These are phyloP conservation scores for Siniperca obscura DNA, from an alignment of 2,797 vertebrate genomes.

Conservation along the genomic window DNA sequence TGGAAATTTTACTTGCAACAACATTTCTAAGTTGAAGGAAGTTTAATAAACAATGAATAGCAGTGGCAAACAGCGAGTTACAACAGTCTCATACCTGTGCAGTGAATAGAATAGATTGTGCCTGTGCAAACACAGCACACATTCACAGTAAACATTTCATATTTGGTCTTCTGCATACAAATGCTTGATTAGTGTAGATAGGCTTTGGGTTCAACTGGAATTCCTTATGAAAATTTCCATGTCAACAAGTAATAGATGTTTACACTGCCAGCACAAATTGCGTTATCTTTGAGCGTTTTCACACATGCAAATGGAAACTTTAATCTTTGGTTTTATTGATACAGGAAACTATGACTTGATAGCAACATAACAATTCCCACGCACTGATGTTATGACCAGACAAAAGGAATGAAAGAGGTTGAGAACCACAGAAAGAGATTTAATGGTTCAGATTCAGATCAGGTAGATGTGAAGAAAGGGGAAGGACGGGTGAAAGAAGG, in stretches of 20 bases:
- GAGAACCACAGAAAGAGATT: slow-evolving; percentile 18
- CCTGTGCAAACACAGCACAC: not conserved
- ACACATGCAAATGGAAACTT: slow-evolving; percentile 17
- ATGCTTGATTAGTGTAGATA: not conserved
- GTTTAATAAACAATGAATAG: not conserved
- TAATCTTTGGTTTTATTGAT: slow-evolving; percentile 8
- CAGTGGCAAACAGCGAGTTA: not conserved
- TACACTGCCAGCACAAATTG: not conserved
- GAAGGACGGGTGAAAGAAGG: slow-evolving; percentile 51
- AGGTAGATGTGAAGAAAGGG: slow-evolving; percentile 34
- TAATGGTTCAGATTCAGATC: slow-evolving; percentile 28
- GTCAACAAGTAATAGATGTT: not conserved
- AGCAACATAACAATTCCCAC: not conserved
- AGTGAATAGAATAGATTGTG: not conserved
- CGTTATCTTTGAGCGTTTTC: slow-evolving; percentile 21
- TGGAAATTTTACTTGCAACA: not conserved
- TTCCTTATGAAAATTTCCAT: not conserved
- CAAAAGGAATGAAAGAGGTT: not conserved
- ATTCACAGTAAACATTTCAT: not conserved
- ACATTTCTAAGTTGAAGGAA: not conserved
- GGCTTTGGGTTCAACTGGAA: not conserved
- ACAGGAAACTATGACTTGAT: slow-evolving; percentile 22
- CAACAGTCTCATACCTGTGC: not conserved
- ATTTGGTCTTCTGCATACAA: not conserved
- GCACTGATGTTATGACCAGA: not conserved